Base-by-base conservation (phyloP, 2,888 invertebrate genomes). In the Schizaphis graminum region DNA sequence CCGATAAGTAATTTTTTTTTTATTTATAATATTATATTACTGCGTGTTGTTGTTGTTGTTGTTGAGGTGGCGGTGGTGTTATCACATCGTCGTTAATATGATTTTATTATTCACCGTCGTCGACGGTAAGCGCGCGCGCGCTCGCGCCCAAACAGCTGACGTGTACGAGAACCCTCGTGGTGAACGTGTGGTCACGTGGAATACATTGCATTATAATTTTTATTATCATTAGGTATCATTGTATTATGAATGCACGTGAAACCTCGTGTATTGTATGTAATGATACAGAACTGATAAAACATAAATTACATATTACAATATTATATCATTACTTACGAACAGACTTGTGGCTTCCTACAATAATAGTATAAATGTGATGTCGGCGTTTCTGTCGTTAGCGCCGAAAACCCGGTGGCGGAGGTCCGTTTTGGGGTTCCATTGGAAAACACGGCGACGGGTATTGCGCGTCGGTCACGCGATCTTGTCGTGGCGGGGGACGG, bases 371-470 rank as follows among this genome's bases (percentile, higher is more conserved):
- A 77, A 67, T 35, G 21, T 8, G 35, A 35, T 35, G 35, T 35
- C 21, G 77, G 77, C 8, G 35, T 77, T 35, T 47, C 86, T 47
- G 44, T 28, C 47, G 87, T 16, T 88, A n/a, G n/a, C 21, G 49
- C 16, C 26, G 26, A 41, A 56, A 56, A 35, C 47, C 28, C 24
- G 77, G n/a, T 11, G 24, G 88, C 53, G 49, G 90, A 92, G 94
- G 90, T 84, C 57, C 84, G 91, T 49, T 89, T 92, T 90, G 94
- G 91, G 94, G 89, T 85, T 41, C 47, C 67, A 91, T 41, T 56
- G 85, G 93, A 91, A 91, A 86, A 91, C 90, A 90, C 77, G 86
- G 3, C 47, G 47, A 24, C 85, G 44, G 35, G 49, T 67, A 90
- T 0, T 35, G 90, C 49, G 90, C 67, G 67, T 86, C 47, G 47